Percentiles rank a stretch among this genome's conserved stretches.
phyloP scores from a whole-genome alignment of 2,888 invertebrate genomes.

The Lissonota sp. region DNA sequence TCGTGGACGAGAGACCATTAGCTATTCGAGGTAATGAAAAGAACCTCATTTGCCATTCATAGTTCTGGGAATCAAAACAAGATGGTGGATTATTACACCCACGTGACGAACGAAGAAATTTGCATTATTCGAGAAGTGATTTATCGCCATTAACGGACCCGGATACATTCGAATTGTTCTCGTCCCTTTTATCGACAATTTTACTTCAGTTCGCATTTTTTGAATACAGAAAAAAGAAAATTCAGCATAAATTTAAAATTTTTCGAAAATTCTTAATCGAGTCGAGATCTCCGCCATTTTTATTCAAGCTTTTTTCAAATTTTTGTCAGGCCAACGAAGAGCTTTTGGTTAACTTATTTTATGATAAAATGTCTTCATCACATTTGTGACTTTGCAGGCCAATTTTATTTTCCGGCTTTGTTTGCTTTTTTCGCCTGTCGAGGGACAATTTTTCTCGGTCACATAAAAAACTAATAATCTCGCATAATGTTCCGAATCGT shows the following conservation, averaged over 20 bases:
- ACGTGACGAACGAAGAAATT: conserved; percentile 25
- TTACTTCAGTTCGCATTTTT: neutral
- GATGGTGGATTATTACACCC: conserved; percentile 45
- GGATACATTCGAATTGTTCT: conserved; percentile 16
- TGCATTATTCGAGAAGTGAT: conserved; percentile 60
- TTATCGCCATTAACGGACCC: conserved; percentile 39
- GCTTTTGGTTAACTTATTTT: too few relatives aligned
- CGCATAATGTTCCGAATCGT: too few relatives aligned
- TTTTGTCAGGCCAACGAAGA: too few relatives aligned
- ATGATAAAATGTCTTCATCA: too few relatives aligned
- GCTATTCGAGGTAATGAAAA: conserved; percentile 50
- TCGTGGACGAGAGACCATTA: conserved; percentile 47
- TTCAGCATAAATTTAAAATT: neutral
- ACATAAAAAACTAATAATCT: too few relatives aligned
- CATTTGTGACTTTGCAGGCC: too few relatives aligned
- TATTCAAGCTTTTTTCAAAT: too few relatives aligned
- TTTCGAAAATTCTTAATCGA: too few relatives aligned
- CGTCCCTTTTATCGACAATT: neutral
- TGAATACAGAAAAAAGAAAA: neutral
- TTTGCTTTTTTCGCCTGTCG: too few relatives aligned
- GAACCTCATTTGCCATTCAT: conserved; percentile 79
- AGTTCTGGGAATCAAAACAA: conserved; percentile 66
- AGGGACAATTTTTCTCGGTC: too few relatives aligned
- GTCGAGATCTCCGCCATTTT: too few relatives aligned
- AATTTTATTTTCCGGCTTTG: too few relatives aligned